phyloP scores from a whole-genome alignment of 2,113 vertebrate species.

The Gobio gobio region DNA sequence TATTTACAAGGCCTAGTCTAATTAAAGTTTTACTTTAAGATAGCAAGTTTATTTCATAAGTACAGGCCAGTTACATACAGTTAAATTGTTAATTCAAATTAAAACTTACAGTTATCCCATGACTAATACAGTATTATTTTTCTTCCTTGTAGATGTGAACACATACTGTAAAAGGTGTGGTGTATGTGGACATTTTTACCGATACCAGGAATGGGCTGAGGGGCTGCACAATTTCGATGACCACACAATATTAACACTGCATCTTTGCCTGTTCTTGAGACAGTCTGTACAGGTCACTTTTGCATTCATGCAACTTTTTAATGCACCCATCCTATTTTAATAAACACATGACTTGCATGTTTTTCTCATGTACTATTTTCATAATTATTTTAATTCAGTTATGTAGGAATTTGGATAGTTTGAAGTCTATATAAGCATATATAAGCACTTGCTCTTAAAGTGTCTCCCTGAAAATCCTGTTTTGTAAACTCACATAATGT shows the following conservation, averaged over 20 bases:
- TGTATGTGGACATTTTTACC: background rate
- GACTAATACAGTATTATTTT: background rate
- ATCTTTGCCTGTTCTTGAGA: slow-evolving; percentile 5
- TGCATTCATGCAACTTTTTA: background rate
- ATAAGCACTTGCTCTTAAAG: no score
- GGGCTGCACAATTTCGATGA: slow-evolving; percentile 12
- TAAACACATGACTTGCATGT: no score
- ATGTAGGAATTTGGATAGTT: no score
- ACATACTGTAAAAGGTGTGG: slow-evolving; percentile 3
- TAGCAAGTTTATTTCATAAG: no score
- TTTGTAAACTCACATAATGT: no score
- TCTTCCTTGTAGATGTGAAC: background rate
- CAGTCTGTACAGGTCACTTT: background rate
- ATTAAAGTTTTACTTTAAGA: no score
- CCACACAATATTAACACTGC: slow-evolving; percentile 1
- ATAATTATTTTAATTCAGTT: no score
- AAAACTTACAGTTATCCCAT: background rate
- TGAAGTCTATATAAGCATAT: no score
- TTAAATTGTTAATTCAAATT: background rate
- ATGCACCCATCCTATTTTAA: background rate
- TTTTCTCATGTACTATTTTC: no score
- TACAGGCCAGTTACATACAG: background rate
- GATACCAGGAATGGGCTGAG: slow-evolving; percentile 6
- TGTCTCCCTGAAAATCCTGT: no score
- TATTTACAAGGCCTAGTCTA: no score